These are phyloP conservation scores for Lagodon rhomboides DNA, from an alignment of 2,797 vertebrate species.

Conservation along the genomic window DNA sequence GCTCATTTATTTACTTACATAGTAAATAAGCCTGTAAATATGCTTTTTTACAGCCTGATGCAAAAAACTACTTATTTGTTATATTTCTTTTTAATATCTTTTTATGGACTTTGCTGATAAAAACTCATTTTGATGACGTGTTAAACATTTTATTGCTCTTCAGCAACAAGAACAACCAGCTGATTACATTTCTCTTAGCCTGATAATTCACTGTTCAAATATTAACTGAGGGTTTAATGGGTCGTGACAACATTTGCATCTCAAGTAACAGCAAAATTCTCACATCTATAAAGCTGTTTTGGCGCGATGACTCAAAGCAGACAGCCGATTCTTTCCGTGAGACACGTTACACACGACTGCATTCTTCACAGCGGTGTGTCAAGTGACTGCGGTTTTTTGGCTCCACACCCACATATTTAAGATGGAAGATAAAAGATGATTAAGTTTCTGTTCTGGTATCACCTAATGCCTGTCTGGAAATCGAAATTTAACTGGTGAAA, in stretches of 20 bases:
- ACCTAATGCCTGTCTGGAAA: neutral
- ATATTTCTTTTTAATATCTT: too few species aligned
- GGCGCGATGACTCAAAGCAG: neutral
- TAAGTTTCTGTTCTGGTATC: neutral
- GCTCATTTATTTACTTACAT: too few species aligned
- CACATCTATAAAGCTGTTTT: neutral
- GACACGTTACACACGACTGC: neutral
- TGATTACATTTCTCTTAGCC: neutral
- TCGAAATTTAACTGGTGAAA: too few species aligned
- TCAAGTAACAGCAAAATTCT: neutral
- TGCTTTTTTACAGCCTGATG: neutral
- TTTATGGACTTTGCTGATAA: neutral
- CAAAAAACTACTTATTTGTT: neutral
- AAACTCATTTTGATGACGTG: neutral
- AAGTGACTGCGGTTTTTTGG: neutral
- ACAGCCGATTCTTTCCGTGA: neutral
- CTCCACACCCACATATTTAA: neutral
- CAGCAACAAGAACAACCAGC: neutral
- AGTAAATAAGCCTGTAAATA: too few species aligned
- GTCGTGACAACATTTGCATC: neutral
- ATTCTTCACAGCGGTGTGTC: neutral
- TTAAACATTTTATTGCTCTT: neutral
- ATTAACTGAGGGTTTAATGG: neutral
- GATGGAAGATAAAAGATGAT: neutral
- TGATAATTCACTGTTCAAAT: neutral